Percentiles rank a stretch among this genome's conserved stretches.
These are phyloP conservation scores for Eupsilia transversa DNA, from an alignment of 2,888 invertebrate species.

Conservation along the genomic window DNA sequence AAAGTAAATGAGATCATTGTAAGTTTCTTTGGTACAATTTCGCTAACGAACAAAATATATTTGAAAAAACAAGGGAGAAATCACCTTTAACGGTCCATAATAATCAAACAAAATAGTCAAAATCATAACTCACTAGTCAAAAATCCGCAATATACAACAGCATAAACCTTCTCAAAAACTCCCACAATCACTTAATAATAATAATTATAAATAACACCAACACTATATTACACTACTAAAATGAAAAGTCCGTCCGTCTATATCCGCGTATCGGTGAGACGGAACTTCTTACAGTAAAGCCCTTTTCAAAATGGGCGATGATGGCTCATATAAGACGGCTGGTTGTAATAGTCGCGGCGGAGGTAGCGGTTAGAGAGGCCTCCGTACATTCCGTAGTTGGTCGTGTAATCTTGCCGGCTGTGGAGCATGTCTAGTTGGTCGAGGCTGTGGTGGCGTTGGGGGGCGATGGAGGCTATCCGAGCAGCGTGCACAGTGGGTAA, in stretches of 20 bases:
- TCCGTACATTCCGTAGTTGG: slow-evolving; percentile 80
- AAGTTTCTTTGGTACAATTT: slow-evolving; percentile 24
- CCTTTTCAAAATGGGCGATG: slow-evolving; percentile 90
- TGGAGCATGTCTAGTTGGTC: slow-evolving; percentile 88
- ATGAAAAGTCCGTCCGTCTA: slow-evolving; percentile 82
- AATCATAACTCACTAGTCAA: background rate
- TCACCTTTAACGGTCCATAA: background rate
- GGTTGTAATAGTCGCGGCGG: slow-evolving; percentile 84
- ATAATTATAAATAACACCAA: slow-evolving; percentile 62
- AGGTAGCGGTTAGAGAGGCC: slow-evolving; percentile 76
- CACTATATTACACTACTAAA: slow-evolving; percentile 77
- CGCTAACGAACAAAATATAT: background rate
- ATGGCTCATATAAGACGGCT: slow-evolving; percentile 83
- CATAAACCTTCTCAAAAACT: slow-evolving; percentile 61
- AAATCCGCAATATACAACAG: slow-evolving; percentile 55
- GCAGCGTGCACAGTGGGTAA: slow-evolving; percentile 83
- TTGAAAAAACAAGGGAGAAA: background rate
- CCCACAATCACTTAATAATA: slow-evolving; percentile 72
- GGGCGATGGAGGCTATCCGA: slow-evolving; percentile 75
- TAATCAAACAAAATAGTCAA: background rate
- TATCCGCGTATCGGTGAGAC: slow-evolving; percentile 86
- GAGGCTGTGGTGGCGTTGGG: slow-evolving; percentile 87
- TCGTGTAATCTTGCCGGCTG: slow-evolving; percentile 81
- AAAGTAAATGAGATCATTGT: slow-evolving; percentile 15
- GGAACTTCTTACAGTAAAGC: slow-evolving; percentile 88